A percentile compares a stretch with the other conserved stretches of the same genome.
Evolutionary conservation across 2,113 vertebrate species (phyloP).

Genomic region (Apodemus sylvaticus): DNA sequence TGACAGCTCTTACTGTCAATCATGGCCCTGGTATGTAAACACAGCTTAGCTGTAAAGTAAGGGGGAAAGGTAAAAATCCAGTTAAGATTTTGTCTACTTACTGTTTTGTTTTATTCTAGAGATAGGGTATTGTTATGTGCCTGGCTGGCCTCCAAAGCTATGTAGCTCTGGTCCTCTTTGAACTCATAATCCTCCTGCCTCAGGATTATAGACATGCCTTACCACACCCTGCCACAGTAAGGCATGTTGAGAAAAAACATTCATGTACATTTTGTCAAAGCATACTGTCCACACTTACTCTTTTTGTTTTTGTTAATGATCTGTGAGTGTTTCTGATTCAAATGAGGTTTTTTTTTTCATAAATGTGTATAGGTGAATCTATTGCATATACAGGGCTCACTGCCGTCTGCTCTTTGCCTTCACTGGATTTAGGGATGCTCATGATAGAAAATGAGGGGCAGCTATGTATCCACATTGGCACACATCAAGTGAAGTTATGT

Average conservation of each 20-base stretch:
- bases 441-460: neutral
- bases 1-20: neutral
- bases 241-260: neutral
- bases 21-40: no score
- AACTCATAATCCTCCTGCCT: neutral
- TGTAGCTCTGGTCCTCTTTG: neutral
- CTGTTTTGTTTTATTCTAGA: neutral
- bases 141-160: neutral
- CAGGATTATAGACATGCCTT: neutral
- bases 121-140: neutral
- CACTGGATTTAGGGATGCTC: neutral
- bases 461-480: neutral
- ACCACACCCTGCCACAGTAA: neutral
- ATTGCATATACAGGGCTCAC: neutral
- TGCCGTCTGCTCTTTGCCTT: neutral
- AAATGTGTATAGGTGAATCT: neutral
- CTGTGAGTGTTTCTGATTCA: neutral
- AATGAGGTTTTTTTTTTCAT: no score
- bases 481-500: neutral
- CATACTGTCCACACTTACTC: neutral
- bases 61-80: neutral
- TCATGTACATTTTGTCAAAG: neutral
- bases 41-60: neutral
- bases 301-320: no score
- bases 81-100: neutral